A percentile compares a stretch with the other conserved stretches of the same genome.
Conservation (phyloP, 2,888 invertebrate species). For the Mylabris sibirica region DNA sequence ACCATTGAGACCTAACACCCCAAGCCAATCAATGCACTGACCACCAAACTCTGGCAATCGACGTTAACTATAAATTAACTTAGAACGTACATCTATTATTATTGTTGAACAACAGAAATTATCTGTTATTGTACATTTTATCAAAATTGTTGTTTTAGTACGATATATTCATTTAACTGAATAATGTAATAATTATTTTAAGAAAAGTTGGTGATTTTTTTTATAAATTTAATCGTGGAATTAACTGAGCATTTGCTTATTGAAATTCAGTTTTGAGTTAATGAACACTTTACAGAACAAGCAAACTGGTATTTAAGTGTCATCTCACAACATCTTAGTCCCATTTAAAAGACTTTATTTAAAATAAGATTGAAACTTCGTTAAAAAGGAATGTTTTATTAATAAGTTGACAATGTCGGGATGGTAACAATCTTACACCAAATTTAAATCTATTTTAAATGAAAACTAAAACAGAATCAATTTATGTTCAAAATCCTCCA, state of each 20-base stretch:
- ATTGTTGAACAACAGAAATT: conserved; percentile 42
- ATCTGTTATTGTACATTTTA: conserved; percentile 47
- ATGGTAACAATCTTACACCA: neutral
- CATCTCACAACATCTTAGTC: conserved; percentile 8
- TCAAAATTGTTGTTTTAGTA: conserved; percentile 38
- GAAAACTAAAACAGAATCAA: neutral
- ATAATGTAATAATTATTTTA: conserved; percentile 28
- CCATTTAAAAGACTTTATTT: neutral
- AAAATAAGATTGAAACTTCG: conserved; percentile 11
- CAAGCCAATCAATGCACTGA: conserved; percentile 42
- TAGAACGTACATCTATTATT: conserved; percentile 47
- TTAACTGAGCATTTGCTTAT: neutral
- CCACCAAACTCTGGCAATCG: conserved; percentile 50
- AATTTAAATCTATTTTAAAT: neutral
- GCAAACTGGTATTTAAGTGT: conserved; percentile 11
- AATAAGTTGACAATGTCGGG: conserved; percentile 2
- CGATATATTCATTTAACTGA: conserved; percentile 1
- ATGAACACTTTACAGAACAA: conserved; percentile 9
- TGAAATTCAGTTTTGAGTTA: conserved; percentile 3
- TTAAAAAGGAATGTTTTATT: conserved; percentile 10
- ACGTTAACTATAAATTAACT: conserved; percentile 49
- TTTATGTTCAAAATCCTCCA: neutral
- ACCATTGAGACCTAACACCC: conserved; percentile 40
- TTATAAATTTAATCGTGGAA: neutral
- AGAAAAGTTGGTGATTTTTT: conserved; percentile 23